Base-by-base conservation (phyloP, 2,797 vertebrate genomes). In the Phrynocephalus forsythii region DNA sequence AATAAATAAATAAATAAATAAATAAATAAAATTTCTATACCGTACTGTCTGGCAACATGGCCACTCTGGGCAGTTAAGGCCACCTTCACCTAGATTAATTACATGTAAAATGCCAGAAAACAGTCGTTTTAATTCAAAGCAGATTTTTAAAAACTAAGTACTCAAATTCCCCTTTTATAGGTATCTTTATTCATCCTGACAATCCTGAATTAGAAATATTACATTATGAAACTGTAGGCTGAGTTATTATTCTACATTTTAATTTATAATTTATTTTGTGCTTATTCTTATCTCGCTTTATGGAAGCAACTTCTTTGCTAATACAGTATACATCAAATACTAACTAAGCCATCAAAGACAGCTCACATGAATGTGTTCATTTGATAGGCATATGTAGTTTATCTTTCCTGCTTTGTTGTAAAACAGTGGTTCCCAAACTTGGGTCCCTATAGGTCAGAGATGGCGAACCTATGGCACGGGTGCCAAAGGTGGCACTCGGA, bases 121-220 rank as follows among this genome's bases (percentile, higher is more conserved):
- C 93, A 89, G 86, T 93, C 84, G 85, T 87, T 82, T 91, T 92
- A 86, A 92, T 89, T 93, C 93, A 89, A 9, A 56, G 86, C 48
- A 72, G 5, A 72, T 68, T 83, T 72, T 20, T 67, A 48, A 30
- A 73, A 73, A 33, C 4, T 33, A 52, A 71, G 30, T 52, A 56
- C 80, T 18, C n/a, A 22, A 82, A 26, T 48, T 82, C 22, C 66
- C 24, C 38, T 44, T 82, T 68, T 7, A 56, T 33, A 48, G 50
- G 38, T 82, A 28, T 33, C 44, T 69, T 18, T 82, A n/a, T 68
- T 33, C 33, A 33, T 33, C 66, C 66, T 82, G 66, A 44, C 38
- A 16, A 68, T 48, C 63, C 68, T 28, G 24, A 82, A n/a, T 82
- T 82, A 68, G 80, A 82, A 83, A 72, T 82, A 50, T 72, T 60